Conservation (phyloP, 1,140 invertebrate species). For the Drosophila saltans region DNA sequence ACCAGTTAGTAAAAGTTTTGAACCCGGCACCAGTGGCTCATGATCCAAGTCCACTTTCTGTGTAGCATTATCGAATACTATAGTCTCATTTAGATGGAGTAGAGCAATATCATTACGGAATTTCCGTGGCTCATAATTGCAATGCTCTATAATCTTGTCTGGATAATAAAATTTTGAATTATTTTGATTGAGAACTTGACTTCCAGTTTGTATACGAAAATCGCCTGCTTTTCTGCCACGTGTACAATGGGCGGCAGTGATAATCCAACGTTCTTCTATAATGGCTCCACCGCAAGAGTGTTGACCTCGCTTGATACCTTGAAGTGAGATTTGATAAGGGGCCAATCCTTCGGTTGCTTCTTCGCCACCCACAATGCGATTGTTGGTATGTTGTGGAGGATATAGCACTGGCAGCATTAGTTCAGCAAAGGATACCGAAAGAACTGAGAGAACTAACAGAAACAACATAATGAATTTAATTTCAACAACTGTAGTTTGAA, state of each 20-base stretch:
- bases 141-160: conserved; percentile 71
- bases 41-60: conserved; percentile 76
- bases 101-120: conserved; percentile 85
- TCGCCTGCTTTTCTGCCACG: conserved; percentile 41
- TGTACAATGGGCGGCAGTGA: conserved; percentile 84
- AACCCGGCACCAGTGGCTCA: conserved; percentile 51
- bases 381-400: conserved; percentile 65
- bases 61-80: conserved; percentile 84
- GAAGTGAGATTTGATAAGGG: conserved; percentile 83
- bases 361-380: conserved; percentile 83
- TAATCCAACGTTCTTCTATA: conserved; percentile 81
- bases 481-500: not conserved
- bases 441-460: not conserved
- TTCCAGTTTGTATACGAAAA: conserved; percentile 69
- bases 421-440: not conserved
- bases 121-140: conserved; percentile 72
- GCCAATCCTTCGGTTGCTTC: conserved; percentile 81
- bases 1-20: conserved; percentile 84
- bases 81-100: conserved; percentile 82
- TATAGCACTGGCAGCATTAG: conserved; percentile 39
- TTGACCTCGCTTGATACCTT: conserved; percentile 44
- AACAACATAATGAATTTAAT: not conserved
- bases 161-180: conserved; percentile 62
- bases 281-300: conserved; percentile 84
- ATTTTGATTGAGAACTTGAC: conserved; percentile 71